These are phyloP conservation scores for Apogon talboti DNA, from an alignment of 2,797 vertebrate genomes.

Conservation along the genomic window DNA sequence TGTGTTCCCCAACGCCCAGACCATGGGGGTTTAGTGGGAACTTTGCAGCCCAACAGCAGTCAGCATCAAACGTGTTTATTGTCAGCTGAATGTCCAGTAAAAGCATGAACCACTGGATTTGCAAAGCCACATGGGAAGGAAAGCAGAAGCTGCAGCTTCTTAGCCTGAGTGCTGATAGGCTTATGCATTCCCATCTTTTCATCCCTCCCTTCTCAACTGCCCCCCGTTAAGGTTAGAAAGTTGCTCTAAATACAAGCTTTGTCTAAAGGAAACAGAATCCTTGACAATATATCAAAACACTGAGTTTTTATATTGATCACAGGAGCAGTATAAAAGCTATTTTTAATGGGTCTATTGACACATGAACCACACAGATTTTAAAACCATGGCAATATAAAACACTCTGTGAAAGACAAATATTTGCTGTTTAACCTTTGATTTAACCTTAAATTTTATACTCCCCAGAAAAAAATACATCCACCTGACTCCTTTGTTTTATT, in stretches of 20 bases:
- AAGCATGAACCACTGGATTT: slow-evolving; percentile 71
- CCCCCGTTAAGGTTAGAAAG: slow-evolving; percentile 37
- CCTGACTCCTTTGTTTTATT: slow-evolving; percentile 7
- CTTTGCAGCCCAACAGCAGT: slow-evolving; percentile 72
- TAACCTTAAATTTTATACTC: slow-evolving; percentile 7
- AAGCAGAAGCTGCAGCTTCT: slow-evolving; percentile 52
- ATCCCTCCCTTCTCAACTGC: slow-evolving; percentile 42
- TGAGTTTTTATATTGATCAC: slow-evolving; percentile 1
- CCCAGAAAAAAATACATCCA: slow-evolving; percentile 11
- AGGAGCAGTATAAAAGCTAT: neutral
- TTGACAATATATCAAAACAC: slow-evolving; percentile 3
- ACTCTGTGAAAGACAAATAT: neutral
- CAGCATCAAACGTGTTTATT: slow-evolving; percentile 81
- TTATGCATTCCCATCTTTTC: slow-evolving; percentile 34
- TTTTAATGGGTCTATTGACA: neutral
- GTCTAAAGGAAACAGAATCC: slow-evolving; percentile 26
- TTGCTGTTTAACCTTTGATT: slow-evolving; percentile 10
- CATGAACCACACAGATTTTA: slow-evolving; percentile 2
- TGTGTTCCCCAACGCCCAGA: slow-evolving; percentile 74
- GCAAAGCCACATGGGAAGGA: slow-evolving; percentile 62
- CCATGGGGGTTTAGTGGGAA: slow-evolving; percentile 67
- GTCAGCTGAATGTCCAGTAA: slow-evolving; percentile 75
- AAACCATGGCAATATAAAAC: slow-evolving; percentile 29
- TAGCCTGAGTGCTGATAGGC: slow-evolving; percentile 40
- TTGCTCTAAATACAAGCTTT: slow-evolving; percentile 41